Base-by-base conservation (phyloP, 2,797 vertebrate genomes). In the Myioborus miniatus region DNA sequence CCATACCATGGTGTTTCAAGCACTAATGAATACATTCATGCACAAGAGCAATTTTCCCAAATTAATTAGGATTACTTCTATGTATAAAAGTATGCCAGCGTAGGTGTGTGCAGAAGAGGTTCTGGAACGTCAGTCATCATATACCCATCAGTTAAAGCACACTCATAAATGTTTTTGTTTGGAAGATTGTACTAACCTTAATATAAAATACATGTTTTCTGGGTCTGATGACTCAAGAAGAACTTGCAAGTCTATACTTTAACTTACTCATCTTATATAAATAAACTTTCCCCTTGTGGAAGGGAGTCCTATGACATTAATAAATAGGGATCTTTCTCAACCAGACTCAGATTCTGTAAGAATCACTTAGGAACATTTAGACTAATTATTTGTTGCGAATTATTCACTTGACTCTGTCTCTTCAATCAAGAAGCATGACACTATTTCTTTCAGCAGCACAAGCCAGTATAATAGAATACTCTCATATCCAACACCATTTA, bases 351-450 rank as follows among this genome's bases (percentile, higher is more conserved):
- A 92, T 94, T 91, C 93, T 77, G 85, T 77, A 97, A 94, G 85
- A 94, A 91, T 78, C 63, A 86, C 82, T 94, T 96, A 94, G 94
- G 90, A 95, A 89, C 90, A 93, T 92, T 96, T 89, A 95, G 64
- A 90, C 91, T 95, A 93, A 96, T 97, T 95, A 94, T 97, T 94
- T 96, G 91, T 97, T 96, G 96, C 1, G 46, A 91, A 94, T 95
- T 93, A 90, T 76, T 96, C 87, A 78, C 74, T 94, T 79, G 95
- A 83, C 78, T 79, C 83, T 80, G 70, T 71, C 95, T 75, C 53
- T 87, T 97, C 93, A 93, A 91, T 94, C 91, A 96, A 83, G 85
- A 81, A 65, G 52, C 62, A 55, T 0, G 0, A 37, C 71, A 79
- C 77, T 96, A 90, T 94, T 94, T 96, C 94, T 96, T 95, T 96